phyloP scores from a whole-genome alignment of 2,113 vertebrate genomes.

The Paraplagusia blochii region DNA sequence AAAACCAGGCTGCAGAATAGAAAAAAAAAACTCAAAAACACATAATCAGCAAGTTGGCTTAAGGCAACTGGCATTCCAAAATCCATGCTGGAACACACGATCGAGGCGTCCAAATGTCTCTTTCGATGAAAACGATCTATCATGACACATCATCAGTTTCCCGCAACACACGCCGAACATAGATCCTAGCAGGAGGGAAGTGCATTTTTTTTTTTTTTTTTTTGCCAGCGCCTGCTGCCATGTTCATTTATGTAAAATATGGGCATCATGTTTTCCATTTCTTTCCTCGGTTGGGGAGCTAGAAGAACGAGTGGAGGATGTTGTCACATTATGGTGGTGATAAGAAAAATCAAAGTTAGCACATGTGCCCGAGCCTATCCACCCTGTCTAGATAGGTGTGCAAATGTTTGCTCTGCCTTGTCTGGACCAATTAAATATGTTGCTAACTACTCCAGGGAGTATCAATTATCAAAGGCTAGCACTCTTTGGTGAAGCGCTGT shows the following conservation, averaged over 20 bases:
- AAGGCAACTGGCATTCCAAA: constrained; percentile 23
- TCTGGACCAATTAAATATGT: neutral
- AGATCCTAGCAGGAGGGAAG: constrained; percentile 17
- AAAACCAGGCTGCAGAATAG: constrained; percentile 18
- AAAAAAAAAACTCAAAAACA: constrained; percentile 49
- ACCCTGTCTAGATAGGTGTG: neutral
- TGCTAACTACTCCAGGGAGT: neutral
- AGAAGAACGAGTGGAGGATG: neutral
- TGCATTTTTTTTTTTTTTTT: constrained; percentile 10
- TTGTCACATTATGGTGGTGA: constrained; percentile 6
- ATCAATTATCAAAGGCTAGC: too few relatives aligned
- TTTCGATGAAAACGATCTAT: constrained; percentile 16
- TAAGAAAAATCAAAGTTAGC: constrained; percentile 3
- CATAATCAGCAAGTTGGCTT: constrained; percentile 34
- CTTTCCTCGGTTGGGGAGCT: constrained; percentile 2
- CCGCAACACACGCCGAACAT: neutral
- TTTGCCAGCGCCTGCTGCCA: neutral
- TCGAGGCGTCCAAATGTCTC: constrained; percentile 10
- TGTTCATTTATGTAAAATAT: constrained; percentile 18
- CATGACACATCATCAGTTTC: constrained; percentile 3
- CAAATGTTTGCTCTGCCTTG: neutral
- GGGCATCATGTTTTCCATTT: constrained; percentile 17
- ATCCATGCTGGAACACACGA: constrained; percentile 28
- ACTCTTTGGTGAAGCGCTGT: too few relatives aligned
- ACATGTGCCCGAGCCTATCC: constrained; percentile 1